Percentiles rank a stretch among this genome's conserved stretches.
Conservation (phyloP, 2,113 vertebrate species). For the Crotalus tigris region DNA sequence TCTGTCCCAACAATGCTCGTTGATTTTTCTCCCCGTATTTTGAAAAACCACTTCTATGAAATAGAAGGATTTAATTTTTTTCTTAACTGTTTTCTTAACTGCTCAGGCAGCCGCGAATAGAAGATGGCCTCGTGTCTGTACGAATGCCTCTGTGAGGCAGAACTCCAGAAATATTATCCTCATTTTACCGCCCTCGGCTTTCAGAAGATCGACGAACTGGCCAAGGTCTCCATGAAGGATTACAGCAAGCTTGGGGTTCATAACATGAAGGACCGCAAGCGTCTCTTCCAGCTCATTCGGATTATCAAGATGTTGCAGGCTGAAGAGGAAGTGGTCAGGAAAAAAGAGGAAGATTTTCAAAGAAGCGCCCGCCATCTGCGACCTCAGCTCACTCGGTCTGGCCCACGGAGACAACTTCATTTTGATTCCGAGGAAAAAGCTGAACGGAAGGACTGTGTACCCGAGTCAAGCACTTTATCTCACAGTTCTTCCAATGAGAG, state of each 20-base stretch:
- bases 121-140: conserved; percentile 81
- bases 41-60: neutral
- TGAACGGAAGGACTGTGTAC: conserved; percentile 21
- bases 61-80: conserved; percentile 23
- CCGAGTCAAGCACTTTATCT: conserved; percentile 29
- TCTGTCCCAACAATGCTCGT: neutral
- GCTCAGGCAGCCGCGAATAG: conserved; percentile 42
- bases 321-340: conserved; percentile 54
- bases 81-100: neutral
- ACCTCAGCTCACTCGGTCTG: conserved; percentile 48
- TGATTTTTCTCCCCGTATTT: neutral
- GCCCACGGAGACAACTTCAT: conserved; percentile 72
- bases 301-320: conserved; percentile 77
- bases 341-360: conserved; percentile 51
- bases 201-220: conserved; percentile 75
- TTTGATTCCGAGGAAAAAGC: conserved; percentile 67
- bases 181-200: conserved; percentile 81
- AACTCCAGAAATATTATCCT: conserved; percentile 81
- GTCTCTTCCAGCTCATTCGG: conserved; percentile 82
- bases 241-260: conserved; percentile 78
- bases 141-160: conserved; percentile 82
- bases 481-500: conserved; percentile 46
- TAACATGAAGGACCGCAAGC: conserved; percentile 79
- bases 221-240: conserved; percentile 77
- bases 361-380: conserved; percentile 36